These are phyloP conservation scores for Melanotaenia duboulayi DNA, from an alignment of 2,113 vertebrate species.

Conservation along the genomic window DNA sequence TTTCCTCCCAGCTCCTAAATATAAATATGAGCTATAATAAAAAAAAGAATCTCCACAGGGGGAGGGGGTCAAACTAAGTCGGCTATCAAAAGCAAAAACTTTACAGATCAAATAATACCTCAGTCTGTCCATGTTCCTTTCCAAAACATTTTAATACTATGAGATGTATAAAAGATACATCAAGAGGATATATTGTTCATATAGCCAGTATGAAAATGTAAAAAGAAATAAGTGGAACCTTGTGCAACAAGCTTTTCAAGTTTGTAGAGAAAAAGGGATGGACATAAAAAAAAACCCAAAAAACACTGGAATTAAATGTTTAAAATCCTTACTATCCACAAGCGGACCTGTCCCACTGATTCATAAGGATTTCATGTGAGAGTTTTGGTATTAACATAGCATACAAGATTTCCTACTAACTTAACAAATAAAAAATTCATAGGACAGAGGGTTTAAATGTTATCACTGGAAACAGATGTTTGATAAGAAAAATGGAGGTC, in stretches of 20 bases:
- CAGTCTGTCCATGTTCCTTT: not conserved
- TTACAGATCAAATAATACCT: not conserved
- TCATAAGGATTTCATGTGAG: not conserved
- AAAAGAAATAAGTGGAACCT: not conserved
- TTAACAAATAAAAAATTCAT: not conserved
- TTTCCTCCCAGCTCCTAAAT: not conserved
- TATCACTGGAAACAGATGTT: slow-evolving; percentile 2
- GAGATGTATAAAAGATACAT: no score
- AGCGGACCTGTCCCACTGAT: no score
- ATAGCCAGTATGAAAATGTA: not conserved
- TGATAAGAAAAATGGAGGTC: not conserved
- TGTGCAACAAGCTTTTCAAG: not conserved
- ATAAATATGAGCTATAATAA: slow-evolving; percentile 1
- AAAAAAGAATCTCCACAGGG: not conserved
- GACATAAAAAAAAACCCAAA: not conserved
- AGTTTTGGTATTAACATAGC: not conserved
- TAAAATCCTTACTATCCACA: not conserved
- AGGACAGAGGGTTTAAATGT: not conserved
- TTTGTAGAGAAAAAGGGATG: not conserved
- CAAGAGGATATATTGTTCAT: no score
- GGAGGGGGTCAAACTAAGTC: no score
- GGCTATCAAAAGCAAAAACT: not conserved
- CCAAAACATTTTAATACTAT: no score
- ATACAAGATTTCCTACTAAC: fast-evolving
- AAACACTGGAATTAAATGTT: not conserved